Conservation (phyloP, 2,888 invertebrate genomes). For the Sarcophaga caerulescens region DNA sequence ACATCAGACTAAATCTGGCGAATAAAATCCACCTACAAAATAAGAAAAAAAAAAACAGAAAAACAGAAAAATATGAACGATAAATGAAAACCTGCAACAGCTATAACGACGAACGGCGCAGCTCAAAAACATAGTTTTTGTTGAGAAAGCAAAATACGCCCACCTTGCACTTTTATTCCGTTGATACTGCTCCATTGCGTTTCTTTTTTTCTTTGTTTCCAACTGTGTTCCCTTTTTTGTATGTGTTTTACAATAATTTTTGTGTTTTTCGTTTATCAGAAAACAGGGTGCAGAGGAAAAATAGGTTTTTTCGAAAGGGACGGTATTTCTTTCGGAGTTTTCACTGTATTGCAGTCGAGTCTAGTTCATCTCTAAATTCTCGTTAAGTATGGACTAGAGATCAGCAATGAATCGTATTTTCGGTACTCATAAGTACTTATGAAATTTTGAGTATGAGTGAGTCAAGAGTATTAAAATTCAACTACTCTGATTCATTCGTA, state of each 20-base stretch:
- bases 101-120: too few species aligned
- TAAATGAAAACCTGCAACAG: conserved; percentile 21
- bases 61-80: conserved; percentile 6
- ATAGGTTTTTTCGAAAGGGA: neutral
- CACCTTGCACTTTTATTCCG: conserved; percentile 41
- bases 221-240: conserved; percentile 1
- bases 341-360: too few species aligned
- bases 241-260: neutral
- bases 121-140: too few species aligned
- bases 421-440: too few species aligned
- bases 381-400: too few species aligned
- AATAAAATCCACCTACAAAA: conserved; percentile 48
- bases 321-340: too few species aligned
- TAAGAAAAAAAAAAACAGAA: conserved; percentile 6
- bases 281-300: neutral
- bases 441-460: too few species aligned
- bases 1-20: conserved; percentile 33
- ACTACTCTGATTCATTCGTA: too few species aligned
- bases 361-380: too few species aligned
- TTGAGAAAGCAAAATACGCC: conserved; percentile 28
- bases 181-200: neutral
- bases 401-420: too few species aligned
- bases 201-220: conserved; percentile 2
- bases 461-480: too few species aligned
- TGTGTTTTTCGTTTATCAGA: neutral